Percentiles rank a stretch among this genome's conserved stretches.
Conservation (phyloP, 2,797 vertebrate genomes). For the Taenioides sp. region DNA sequence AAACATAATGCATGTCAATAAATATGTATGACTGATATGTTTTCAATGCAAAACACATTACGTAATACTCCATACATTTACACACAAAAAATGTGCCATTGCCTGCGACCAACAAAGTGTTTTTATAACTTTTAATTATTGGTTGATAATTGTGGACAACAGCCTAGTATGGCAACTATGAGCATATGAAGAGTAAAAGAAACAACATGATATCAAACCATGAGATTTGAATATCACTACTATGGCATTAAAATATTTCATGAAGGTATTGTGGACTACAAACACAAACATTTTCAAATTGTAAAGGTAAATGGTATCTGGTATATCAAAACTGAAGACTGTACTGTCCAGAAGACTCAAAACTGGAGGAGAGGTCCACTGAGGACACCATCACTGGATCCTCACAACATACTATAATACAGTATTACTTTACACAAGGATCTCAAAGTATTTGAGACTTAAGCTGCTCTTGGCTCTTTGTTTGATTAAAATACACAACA, state of each 20-base stretch:
- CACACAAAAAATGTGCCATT: neutral
- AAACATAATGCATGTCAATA: neutral
- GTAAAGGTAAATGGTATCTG: no score
- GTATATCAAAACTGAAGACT: conserved; percentile 30
- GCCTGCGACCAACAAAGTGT: no score
- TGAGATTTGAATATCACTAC: neutral
- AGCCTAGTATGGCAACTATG: no score
- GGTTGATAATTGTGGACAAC: neutral
- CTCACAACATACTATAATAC: conserved; percentile 45
- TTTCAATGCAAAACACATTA: conserved; percentile 16
- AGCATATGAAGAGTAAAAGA: no score
- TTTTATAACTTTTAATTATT: neutral
- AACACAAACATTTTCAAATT: neutral
- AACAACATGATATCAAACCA: neutral
- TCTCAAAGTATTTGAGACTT: conserved; percentile 28
- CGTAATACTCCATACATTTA: conserved; percentile 19
- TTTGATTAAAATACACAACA: conserved; percentile 31
- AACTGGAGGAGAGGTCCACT: conserved; percentile 39
- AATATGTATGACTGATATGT: conserved; percentile 3
- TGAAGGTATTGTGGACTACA: neutral
- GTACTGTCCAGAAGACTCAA: conserved; percentile 36
- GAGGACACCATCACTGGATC: conserved; percentile 36
- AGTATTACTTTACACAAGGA: conserved; percentile 32
- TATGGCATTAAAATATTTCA: neutral
- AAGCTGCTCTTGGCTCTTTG: conserved; percentile 15